phyloP scores from a whole-genome alignment of 2,888 invertebrate species.

The Palloptera scutellata region DNA sequence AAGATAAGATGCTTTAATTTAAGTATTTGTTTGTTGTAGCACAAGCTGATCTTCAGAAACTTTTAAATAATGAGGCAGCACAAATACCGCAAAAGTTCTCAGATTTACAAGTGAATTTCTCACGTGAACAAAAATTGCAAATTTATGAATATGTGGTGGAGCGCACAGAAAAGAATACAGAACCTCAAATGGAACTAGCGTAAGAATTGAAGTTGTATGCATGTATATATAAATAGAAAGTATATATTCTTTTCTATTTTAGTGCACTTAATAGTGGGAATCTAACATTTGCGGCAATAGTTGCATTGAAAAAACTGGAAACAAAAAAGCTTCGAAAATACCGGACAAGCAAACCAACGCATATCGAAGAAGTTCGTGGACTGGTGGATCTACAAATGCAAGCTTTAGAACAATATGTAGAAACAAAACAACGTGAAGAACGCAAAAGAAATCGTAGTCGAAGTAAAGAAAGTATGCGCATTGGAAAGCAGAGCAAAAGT shows the following conservation, averaged over 20 bases:
- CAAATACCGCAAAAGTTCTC: conserved; percentile 47
- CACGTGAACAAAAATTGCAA: conserved; percentile 46
- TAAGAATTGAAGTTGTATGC: conserved; percentile 34
- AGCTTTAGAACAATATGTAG: conserved; percentile 49
- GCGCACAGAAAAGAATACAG: conserved; percentile 44
- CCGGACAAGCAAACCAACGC: conserved; percentile 57
- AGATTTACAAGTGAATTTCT: conserved; percentile 51
- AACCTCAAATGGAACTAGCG: conserved; percentile 44
- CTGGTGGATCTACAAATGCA: conserved; percentile 60
- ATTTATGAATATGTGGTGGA: conserved; percentile 54
- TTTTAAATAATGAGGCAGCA: conserved; percentile 37
- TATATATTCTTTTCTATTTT: conserved; percentile 2
- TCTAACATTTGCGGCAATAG: conserved; percentile 54
- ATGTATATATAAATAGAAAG: background rate
- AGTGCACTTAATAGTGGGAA: conserved; percentile 39
- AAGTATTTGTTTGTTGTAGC: conserved; percentile 30
- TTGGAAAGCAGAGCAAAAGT: conserved; percentile 13
- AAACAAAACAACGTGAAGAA: conserved; percentile 2
- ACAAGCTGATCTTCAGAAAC: conserved; percentile 34
- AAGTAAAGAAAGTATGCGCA: background rate
- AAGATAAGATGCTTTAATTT: background rate
- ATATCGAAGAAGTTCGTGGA: conserved; percentile 57
- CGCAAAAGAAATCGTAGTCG: background rate
- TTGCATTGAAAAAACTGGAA: conserved; percentile 52
- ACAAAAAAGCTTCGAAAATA: conserved; percentile 52